Percentiles rank a stretch among this genome's conserved stretches.
These are phyloP conservation scores for Pogoniulus pusillus DNA, from an alignment of 2,797 vertebrate genomes.

Conservation along the genomic window DNA sequence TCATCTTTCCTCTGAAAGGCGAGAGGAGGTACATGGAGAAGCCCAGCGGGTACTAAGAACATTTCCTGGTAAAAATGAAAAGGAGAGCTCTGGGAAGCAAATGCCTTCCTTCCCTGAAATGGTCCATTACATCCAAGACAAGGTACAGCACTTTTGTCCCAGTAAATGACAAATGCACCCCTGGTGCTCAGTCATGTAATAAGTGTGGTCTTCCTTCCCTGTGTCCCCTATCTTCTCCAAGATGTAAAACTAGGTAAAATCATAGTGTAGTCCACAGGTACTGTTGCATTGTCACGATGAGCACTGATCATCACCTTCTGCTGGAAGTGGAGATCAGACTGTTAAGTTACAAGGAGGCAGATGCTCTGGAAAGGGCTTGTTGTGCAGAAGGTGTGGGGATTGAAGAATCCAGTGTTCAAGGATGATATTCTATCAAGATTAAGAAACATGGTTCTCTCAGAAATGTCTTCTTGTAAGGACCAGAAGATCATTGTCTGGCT, in stretches of 20 bases:
- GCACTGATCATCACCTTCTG: not conserved
- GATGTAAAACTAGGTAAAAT: not conserved
- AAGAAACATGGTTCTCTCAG: not conserved
- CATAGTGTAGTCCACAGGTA: not conserved
- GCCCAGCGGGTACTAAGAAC: constrained; percentile 88
- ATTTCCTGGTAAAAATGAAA: constrained; percentile 81
- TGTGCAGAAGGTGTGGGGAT: not conserved
- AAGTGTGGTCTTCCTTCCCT: not conserved
- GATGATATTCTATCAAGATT: not conserved
- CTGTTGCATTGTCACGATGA: not conserved
- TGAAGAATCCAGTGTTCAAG: not conserved
- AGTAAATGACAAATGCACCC: not conserved
- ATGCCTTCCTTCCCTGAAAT: constrained; percentile 97
- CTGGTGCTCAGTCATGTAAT: not conserved
- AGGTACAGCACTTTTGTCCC: constrained; percentile 78
- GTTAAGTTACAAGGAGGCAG: not conserved
- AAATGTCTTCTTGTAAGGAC: not conserved
- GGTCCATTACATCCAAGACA: constrained; percentile 95
- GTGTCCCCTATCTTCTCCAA: not conserved
- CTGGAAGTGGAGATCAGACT: not conserved
- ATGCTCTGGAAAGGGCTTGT: not conserved
- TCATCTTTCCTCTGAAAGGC: constrained; percentile 75
- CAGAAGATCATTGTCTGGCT: not conserved
- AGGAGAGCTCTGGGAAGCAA: constrained; percentile 85
- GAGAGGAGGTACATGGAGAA: constrained; percentile 93